Percentiles rank a stretch among this genome's conserved stretches.
These are phyloP conservation scores for Callosobruchus maculatus DNA, from an alignment of 2,888 invertebrate genomes.

Conservation along the genomic window DNA sequence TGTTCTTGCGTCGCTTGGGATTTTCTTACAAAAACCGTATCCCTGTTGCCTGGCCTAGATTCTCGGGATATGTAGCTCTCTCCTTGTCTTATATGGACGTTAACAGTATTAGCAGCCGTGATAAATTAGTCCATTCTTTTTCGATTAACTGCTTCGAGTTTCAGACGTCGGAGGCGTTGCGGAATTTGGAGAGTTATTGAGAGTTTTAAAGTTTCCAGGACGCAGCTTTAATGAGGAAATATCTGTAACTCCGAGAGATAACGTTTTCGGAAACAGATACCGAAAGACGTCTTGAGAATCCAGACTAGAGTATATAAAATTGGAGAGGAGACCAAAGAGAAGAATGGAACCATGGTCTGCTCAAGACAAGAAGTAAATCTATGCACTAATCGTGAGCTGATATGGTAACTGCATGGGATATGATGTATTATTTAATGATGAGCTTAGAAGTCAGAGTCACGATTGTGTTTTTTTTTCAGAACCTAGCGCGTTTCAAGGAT, in stretches of 20 bases:
- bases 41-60: not conserved
- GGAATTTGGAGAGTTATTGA: not conserved
- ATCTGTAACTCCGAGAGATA: not conserved
- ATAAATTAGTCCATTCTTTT: not conserved
- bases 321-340: not conserved
- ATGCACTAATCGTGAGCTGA: too few relatives aligned
- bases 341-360: too few relatives aligned
- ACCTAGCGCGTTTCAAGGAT: too few relatives aligned
- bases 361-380: too few relatives aligned
- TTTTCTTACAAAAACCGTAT: not conserved
- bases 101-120: not conserved
- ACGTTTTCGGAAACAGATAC: not conserved
- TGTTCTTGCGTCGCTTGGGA: not conserved
- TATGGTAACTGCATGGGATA: too few relatives aligned
- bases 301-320: not conserved
- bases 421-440: too few relatives aligned
- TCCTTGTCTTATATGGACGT: not conserved
- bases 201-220: not conserved
- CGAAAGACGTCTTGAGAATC: not conserved
- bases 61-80: not conserved
- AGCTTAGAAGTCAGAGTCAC: too few relatives aligned
- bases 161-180: not conserved
- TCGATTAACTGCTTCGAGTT: not conserved
- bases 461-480: too few relatives aligned
- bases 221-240: not conserved